Evolutionary conservation across 2,888 invertebrate species (phyloP).

Genomic region (Aspidapion aeneum): DNA sequence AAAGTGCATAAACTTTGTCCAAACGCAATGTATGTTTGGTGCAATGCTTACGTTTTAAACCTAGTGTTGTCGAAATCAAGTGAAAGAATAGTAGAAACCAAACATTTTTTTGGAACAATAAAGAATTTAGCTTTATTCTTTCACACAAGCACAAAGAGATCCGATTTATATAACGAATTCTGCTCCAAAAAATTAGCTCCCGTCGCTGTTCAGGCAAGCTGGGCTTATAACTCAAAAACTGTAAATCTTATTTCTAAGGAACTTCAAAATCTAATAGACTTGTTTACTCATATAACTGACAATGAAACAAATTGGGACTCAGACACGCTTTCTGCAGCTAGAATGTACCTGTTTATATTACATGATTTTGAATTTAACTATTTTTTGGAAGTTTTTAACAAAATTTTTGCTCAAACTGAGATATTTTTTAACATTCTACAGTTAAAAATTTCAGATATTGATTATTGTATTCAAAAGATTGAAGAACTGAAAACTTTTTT

Average conservation of each 20-base stretch:
- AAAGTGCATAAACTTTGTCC: constrained; percentile 29
- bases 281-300: constrained; percentile 2
- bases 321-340: constrained; percentile 3
- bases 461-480: constrained; percentile 10
- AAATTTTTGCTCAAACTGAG: constrained; percentile 5
- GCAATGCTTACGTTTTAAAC: constrained; percentile 22
- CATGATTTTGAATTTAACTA: constrained; percentile 13
- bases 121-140: constrained; percentile 32
- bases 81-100: constrained; percentile 28
- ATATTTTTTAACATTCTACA: constrained; percentile 5
- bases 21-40: constrained; percentile 21
- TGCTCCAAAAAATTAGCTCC: constrained; percentile 20
- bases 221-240: constrained; percentile 20
- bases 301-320: constrained; percentile 7
- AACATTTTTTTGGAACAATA: constrained; percentile 32
- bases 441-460: constrained; percentile 11
- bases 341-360: constrained; percentile 9
- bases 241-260: constrained; percentile 9
- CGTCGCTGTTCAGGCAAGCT: constrained; percentile 24
- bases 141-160: constrained; percentile 29
- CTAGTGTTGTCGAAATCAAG: constrained; percentile 29
- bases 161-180: constrained; percentile 13
- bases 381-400: constrained; percentile 11
- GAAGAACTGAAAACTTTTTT: no score
- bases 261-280: constrained; percentile 4